Evolutionary conservation across 2,888 invertebrate species (phyloP), one percentile per base, ranked within the genome.

Genomic region (Unio delphinus): DNA sequence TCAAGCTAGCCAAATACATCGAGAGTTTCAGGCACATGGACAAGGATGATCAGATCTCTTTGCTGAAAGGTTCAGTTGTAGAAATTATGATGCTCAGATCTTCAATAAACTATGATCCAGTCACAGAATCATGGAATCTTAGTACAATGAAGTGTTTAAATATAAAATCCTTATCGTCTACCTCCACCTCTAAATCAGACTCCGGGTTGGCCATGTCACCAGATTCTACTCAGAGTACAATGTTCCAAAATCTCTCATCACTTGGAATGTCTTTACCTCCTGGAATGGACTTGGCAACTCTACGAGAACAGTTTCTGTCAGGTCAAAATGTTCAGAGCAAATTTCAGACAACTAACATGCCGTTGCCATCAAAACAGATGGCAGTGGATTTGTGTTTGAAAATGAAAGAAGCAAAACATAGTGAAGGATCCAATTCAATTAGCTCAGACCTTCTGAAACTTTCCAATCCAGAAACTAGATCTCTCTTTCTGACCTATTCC

Each of bases 1-100:
- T 94, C 17, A 94, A 94, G 87, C 94, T 94, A 74, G 94, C 94
- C 8, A 94, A 94, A 84, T 93, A 93, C 81, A 90, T 94, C 64
- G 91, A 85, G 85, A 95, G 95, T 1, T 98, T 98, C 90, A 95
- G 95, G 89, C 95, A 95, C 87, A 94, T 98, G 93, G 95, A 96
- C 87, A 96, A 97, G 86, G 96, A 96, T 83, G 98, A 98, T 90
- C 97, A 98, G 91, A 93, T 96, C 68, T 93, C 94, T 15, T 90
- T 96, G 28, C 90, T 85, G 67, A 82, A 86, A 74, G 84, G 87
- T 11, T 82, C 87, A 17, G 87, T 88, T 20, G 84, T 87, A 11
- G 88, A 88, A 71, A 85, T 88, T 60, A 83, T 88, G 82, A 86
- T 88, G 78, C 73, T 88, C 63, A 75, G 88, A 45, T 88, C 88